These are phyloP conservation scores for Cricetomys ansorgei DNA, from an alignment of 2,113 vertebrate genomes.

Conservation along the genomic window DNA sequence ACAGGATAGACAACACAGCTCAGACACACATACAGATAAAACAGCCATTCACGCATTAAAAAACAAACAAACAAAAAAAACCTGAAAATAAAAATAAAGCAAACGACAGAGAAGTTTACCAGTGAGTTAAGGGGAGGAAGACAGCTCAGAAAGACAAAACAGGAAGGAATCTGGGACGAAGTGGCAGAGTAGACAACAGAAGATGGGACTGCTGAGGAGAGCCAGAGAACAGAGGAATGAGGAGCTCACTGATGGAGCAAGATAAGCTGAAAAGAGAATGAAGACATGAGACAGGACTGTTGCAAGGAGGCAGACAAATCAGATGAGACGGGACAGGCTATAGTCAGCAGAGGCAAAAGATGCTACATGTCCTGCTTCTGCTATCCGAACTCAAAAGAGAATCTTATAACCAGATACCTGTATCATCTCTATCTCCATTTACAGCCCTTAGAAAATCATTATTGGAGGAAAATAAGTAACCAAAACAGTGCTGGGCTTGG, in stretches of 20 bases:
- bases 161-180: neutral
- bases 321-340: neutral
- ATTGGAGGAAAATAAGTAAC: neutral
- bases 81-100: neutral
- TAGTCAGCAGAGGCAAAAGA: neutral
- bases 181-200: neutral
- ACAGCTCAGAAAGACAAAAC: neutral
- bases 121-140: neutral
- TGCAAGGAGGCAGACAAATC: neutral
- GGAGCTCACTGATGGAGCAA: neutral
- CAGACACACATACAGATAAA: neutral
- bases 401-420: neutral
- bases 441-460: neutral
- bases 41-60: neutral
- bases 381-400: conserved; percentile 4
- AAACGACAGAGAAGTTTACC: neutral
- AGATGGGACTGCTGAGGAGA: neutral
- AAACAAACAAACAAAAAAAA: neutral
- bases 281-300: neutral
- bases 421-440: neutral
- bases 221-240: neutral
- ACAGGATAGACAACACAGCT: no score
- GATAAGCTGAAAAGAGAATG: neutral
- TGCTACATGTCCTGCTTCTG: neutral
- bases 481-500: neutral